Base-by-base conservation (phyloP, 2,797 vertebrate species). In the Salmo trutta region DNA sequence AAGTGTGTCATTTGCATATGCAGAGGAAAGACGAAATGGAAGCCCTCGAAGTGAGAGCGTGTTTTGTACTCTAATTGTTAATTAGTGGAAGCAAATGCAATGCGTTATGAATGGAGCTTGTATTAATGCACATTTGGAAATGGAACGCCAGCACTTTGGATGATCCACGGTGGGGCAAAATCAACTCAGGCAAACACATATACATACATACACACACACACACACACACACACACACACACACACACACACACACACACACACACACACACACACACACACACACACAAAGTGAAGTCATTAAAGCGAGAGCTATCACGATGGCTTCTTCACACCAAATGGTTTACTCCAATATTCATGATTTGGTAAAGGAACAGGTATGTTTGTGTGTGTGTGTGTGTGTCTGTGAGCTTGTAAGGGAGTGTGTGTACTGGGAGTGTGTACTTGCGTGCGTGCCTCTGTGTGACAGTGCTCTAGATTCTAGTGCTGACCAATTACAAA, bases 41-140 rank as follows among this genome's bases (percentile, higher is more conserved):
- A 33, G 65, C 29, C 16, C 16, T 33, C 16, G 4, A 16, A 31
- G 59, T 62, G 64, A 65, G 27, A 75, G 52, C 75, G 70, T 68
- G 79, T 72, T 81, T 74, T 75, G 71, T 21, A 51, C 17, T 33
- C 74, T 84, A 83, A 87, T 79, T 80, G 68, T 75, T 84, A 77
- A 87, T 85, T 81, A 85, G 72, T 71, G 75, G 4, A 12, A 77
- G 80, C 75, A 74, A 86, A 86, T 70, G 52, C 31, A 47, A 31
- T 82, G 71, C 73, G 71, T 85, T 67, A 67, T 67, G 65, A 67
- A 67, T 67, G 65, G 65, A 67, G 29, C 16, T 67, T 67, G 16
- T 12, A 33, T 67, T 31, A 31, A 33, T 67, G 29, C 65, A 67
- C 29, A 67, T 67, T 67, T 67, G 29, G 29, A 27, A 66, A 21